phyloP scores from a whole-genome alignment of 92 coral and sea anemone species.

The Palythoa grandiflora region DNA sequence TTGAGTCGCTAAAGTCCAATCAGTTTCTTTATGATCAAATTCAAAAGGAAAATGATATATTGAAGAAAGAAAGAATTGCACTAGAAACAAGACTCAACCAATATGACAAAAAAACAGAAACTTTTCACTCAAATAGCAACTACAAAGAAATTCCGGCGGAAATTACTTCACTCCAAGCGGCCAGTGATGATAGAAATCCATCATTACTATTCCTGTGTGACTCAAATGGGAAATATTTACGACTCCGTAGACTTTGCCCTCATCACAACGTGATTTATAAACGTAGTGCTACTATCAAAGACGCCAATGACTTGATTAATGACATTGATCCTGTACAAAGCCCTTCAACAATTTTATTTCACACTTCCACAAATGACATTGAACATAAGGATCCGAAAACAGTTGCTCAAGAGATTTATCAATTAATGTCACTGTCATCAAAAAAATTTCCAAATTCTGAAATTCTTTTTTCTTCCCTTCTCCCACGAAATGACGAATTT shows the following conservation, averaged over 20 bases:
- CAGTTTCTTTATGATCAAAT: background rate
- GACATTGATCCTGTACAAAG: background rate
- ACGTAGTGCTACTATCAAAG: background rate
- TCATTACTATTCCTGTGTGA: background rate
- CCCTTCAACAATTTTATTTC: background rate
- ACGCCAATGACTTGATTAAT: background rate
- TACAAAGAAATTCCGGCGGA: conserved; percentile 5
- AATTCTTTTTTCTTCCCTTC: background rate
- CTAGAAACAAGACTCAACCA: background rate
- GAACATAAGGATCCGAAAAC: background rate
- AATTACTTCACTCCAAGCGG: background rate
- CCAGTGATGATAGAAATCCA: background rate
- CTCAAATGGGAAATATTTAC: background rate
- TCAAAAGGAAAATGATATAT: background rate
- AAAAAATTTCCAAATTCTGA: conserved; percentile 8
- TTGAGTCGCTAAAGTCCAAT: conserved; percentile 4
- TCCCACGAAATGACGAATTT: background rate
- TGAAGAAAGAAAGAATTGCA: conserved; percentile 3
- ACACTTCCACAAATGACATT: conserved; percentile 9
- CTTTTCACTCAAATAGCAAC: background rate
- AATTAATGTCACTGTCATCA: conserved; percentile 1
- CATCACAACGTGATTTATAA: background rate
- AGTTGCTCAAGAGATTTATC: background rate
- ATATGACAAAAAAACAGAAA: background rate
- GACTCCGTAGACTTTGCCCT: background rate